Conservation (phyloP, 2,888 invertebrate genomes). For the Lithophane leautieri region DNA sequence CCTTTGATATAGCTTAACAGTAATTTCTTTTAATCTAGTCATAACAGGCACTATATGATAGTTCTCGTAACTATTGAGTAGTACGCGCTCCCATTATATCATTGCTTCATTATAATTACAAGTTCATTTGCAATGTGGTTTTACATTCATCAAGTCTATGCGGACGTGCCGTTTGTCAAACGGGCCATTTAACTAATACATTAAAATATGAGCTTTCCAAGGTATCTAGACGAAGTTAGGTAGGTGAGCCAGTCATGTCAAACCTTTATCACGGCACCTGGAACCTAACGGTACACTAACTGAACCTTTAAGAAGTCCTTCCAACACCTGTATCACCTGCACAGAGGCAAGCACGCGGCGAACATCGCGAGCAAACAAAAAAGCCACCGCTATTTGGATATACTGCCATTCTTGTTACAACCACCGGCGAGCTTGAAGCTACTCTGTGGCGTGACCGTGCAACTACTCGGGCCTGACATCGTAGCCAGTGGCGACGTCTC, state of each 20-base stretch:
- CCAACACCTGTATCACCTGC: constrained; percentile 79
- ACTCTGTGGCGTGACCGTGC: constrained; percentile 70
- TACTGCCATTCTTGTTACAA: constrained; percentile 71
- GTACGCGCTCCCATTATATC: constrained; percentile 20
- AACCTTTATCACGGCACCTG: background rate
- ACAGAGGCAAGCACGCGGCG: constrained; percentile 74
- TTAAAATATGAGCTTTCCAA: constrained; percentile 14
- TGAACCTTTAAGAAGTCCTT: constrained; percentile 39
- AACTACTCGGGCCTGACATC: constrained; percentile 73
- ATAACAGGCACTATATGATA: constrained; percentile 61
- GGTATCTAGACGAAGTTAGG: background rate
- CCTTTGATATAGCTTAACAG: constrained; percentile 56
- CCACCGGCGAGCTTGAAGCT: constrained; percentile 74
- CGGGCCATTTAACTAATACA: constrained; percentile 10
- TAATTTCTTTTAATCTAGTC: constrained; percentile 47
- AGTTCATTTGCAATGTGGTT: background rate
- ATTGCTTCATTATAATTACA: constrained; percentile 16
- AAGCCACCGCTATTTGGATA: constrained; percentile 85
- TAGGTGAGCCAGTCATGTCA: background rate
- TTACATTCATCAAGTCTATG: constrained; percentile 49
- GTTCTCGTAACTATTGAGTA: constrained; percentile 25
- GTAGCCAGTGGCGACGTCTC: constrained; percentile 60
- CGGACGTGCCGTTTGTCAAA: constrained; percentile 48
- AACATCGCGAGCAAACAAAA: constrained; percentile 75
- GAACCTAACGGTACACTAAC: constrained; percentile 29